Evolutionary conservation across 2,888 invertebrate genomes (phyloP), one percentile per base, ranked within the genome.

Genomic region (Agrotis clavis): DNA sequence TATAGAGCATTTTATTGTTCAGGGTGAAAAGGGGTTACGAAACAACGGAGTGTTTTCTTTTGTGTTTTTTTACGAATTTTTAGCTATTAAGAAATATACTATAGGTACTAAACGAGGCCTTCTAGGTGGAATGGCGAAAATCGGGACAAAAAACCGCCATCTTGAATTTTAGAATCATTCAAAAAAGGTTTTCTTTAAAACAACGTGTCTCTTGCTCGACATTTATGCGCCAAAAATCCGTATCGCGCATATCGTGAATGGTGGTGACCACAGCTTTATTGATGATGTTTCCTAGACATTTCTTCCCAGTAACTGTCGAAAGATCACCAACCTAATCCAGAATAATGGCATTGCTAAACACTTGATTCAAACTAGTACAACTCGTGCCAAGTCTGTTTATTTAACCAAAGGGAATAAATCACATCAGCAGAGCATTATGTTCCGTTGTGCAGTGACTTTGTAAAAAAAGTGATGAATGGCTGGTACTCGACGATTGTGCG

Each of bases 391-490:
- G 60, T 53, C 59, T 45, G 41, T 70, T 65, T 69, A 60, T 66
- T 68, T 67, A 25, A 50, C 47, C 45, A 54, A 25, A 63, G 51
- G 65, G 60, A 62, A 71, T 41, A 35, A 66, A 71, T 61, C 35
- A 25, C 48, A 53, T 62, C 63, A 57, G 65, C 51, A 48, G 62
- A 64, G 67, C 67, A 77, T 73, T 73, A 84, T 47, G 59, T 73
- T 65, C 64, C 25, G 71, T 45, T 51, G 72, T 21, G 65, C 63
- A 60, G 77, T 81, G 73, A 66, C 76, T 82, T 77, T 82, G 81
- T 77, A 72, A 71, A 88, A 88, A 87, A 84, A 79, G 50, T 79
- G 74, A 88, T 88, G 89, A 87, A 88, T 88, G 87, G 67, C 71
- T 75, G 74, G 71, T 82, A 85, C 79, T 81, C 82, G 77, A 50